Evolutionary conservation across 2,797 vertebrate species (phyloP).

Genomic region (Spondyliosoma cantharus): DNA sequence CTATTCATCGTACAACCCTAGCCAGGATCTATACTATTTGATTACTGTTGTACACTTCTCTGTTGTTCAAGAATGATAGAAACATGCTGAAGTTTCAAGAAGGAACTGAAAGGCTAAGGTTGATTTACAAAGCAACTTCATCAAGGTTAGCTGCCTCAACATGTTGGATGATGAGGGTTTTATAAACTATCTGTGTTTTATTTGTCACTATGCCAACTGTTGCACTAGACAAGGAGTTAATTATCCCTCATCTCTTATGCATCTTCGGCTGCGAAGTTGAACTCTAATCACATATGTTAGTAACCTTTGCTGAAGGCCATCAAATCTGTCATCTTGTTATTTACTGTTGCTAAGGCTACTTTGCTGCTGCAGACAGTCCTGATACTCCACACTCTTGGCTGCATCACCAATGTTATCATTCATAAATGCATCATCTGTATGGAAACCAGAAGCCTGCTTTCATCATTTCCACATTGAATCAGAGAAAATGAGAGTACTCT

Average conservation of each 20-base stretch:
- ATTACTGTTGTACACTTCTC: not conserved
- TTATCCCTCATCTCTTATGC: too few species aligned
- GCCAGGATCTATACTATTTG: not conserved
- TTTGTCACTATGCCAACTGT: slow-evolving; percentile 2
- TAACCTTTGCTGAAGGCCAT: not conserved
- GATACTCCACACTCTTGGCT: not conserved
- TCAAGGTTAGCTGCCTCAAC: not conserved
- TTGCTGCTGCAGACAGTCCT: slow-evolving; percentile 5
- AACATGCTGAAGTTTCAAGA: not conserved
- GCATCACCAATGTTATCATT: slow-evolving; percentile 3
- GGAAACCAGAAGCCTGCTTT: not conserved
- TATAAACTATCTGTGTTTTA: not conserved
- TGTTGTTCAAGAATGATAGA: not conserved
- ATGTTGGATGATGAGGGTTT: not conserved
- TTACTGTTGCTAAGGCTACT: slow-evolving; percentile 16
- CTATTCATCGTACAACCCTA: too few species aligned
- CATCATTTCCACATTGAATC: slow-evolving; percentile 6
- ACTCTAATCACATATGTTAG: not conserved
- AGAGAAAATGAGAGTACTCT: slow-evolving; percentile 13
- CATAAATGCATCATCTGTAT: not conserved
- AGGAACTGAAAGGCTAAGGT: not conserved
- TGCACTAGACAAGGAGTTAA: not conserved
- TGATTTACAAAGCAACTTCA: not conserved
- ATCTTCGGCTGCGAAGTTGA: not conserved
- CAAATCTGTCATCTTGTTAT: not conserved